phyloP scores from a whole-genome alignment of 1,140 invertebrate genomes.

The Whitmania pigra region DNA sequence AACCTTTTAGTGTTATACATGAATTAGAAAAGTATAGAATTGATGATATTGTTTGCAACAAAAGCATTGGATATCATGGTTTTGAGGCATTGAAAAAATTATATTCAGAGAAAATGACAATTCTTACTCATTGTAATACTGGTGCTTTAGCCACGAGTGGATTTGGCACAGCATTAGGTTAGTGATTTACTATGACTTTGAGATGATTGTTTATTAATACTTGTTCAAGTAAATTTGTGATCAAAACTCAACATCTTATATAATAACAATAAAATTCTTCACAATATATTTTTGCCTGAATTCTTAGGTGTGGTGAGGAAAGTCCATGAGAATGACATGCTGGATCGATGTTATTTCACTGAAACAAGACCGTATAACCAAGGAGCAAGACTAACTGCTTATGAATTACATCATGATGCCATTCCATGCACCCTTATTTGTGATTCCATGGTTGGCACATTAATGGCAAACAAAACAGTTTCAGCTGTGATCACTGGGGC shows the following conservation, averaged over 20 bases:
- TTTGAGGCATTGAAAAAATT: slow-evolving; percentile 59
- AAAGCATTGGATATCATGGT: slow-evolving; percentile 66
- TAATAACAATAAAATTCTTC: not conserved
- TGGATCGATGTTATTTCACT: slow-evolving; percentile 81
- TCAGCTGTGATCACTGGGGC: slow-evolving; percentile 46
- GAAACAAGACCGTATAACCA: slow-evolving; percentile 97
- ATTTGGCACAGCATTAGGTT: slow-evolving; percentile 85
- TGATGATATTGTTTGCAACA: slow-evolving; percentile 74
- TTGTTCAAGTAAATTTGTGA: not conserved
- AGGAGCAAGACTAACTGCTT: slow-evolving; percentile 78
- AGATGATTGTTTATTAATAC: too few relatives aligned
- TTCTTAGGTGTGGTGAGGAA: slow-evolving; percentile 64
- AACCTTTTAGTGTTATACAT: slow-evolving; percentile 53
- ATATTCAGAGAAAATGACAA: slow-evolving; percentile 41
- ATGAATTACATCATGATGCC: slow-evolving; percentile 81
- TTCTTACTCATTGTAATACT: slow-evolving; percentile 95
- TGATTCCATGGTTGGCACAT: slow-evolving; percentile 81
- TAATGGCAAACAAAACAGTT: slow-evolving; percentile 59
- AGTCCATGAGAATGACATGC: slow-evolving; percentile 55
- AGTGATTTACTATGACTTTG: not conserved
- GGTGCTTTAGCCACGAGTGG: slow-evolving; percentile 89
- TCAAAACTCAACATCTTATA: not conserved
- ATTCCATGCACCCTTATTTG: slow-evolving; percentile 84
- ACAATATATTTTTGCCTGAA: not conserved
- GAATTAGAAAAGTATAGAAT: slow-evolving; percentile 65